These are phyloP conservation scores for Arothron firmamentum DNA, from an alignment of 2,113 vertebrate genomes.

Conservation along the genomic window DNA sequence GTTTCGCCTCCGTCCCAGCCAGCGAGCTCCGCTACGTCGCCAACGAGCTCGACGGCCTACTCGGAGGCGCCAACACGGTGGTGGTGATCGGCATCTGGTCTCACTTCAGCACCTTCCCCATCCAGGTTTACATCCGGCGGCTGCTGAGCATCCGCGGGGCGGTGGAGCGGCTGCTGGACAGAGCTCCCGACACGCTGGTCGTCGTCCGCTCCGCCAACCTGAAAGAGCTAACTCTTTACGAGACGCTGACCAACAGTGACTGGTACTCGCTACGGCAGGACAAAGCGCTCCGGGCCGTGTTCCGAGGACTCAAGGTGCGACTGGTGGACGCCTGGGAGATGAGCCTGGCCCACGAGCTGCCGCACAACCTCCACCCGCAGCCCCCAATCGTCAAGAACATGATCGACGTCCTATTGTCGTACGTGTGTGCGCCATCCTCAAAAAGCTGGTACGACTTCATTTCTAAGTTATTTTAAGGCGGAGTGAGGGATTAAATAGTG, in stretches of 20 bases:
- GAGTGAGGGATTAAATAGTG: no score
- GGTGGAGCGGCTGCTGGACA: slow-evolving; percentile 77
- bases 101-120: slow-evolving; percentile 87
- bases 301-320: slow-evolving; percentile 79
- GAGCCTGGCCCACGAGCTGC: slow-evolving; percentile 83
- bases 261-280: slow-evolving; percentile 87
- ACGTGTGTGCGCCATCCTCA: slow-evolving; percentile 72
- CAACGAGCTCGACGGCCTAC: slow-evolving; percentile 81
- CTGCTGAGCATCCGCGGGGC: slow-evolving; percentile 84
- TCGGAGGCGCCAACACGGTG: slow-evolving; percentile 80
- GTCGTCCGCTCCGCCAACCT: slow-evolving; percentile 83
- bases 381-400: slow-evolving; percentile 87
- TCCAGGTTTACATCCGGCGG: slow-evolving; percentile 83
- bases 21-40: slow-evolving; percentile 83
- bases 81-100: slow-evolving; percentile 85
- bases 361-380: slow-evolving; percentile 84
- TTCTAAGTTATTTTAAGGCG: background rate
- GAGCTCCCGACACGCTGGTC: slow-evolving; percentile 81
- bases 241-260: slow-evolving; percentile 86
- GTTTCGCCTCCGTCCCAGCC: slow-evolving; percentile 74
- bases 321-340: slow-evolving; percentile 94
- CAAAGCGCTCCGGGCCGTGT: slow-evolving; percentile 83
- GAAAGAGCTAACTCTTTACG: slow-evolving; percentile 78
- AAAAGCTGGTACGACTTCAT: background rate
- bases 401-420: slow-evolving; percentile 82